Base-by-base conservation (phyloP, 2,888 invertebrate genomes). In the Acanthosepion pharaonis region DNA sequence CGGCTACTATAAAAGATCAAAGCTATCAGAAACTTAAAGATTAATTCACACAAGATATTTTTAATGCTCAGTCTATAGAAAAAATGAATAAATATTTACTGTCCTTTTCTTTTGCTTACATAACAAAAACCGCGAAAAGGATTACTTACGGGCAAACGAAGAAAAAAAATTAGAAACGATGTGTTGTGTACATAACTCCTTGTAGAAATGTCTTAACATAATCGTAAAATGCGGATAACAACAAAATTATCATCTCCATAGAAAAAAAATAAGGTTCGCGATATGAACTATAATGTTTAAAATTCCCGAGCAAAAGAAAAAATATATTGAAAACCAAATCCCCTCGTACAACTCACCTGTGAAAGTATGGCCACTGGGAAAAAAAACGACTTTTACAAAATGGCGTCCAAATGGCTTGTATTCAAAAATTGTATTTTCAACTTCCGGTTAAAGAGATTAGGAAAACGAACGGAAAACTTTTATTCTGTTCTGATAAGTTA, bases 321-420 rank as follows among this genome's bases (percentile, higher is more conserved):
- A 23, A 5, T n/a, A 42, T 42, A 42, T 42, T 59, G 4, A 33
- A 78, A 78, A 78, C 2, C 5, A 33, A 78, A 9, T 4, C 59
- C 59, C 23, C 23, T 23, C 0, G 33, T 33, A 78, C n/a, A 33
- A n/a, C 78, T n/a, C n/a, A 78, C 78, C 78, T 78, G 78, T 33
- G 78, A 78, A 78, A 78, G 78, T 78, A 78, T 78, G n/a, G 78
- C n/a, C 78, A 78, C 78, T 78, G 78, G 78, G 78, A n/a, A 78
- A 78, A 33, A 42, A 78, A 78, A 9, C n/a, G 78, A 78, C 78
- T 78, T 78, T 78, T 78, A 78, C 78, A 78, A 78, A 78, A 78
- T 78, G 78, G 78, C 78, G 78, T 78, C 78, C n/a, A n/a, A 78
- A 78, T 78, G 0, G 78, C 78, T 78, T 78, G 78, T 78, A 78